These are phyloP conservation scores for Drosophila fuyamai DNA, from an alignment of 1,140 invertebrate species.

Conservation along the genomic window DNA sequence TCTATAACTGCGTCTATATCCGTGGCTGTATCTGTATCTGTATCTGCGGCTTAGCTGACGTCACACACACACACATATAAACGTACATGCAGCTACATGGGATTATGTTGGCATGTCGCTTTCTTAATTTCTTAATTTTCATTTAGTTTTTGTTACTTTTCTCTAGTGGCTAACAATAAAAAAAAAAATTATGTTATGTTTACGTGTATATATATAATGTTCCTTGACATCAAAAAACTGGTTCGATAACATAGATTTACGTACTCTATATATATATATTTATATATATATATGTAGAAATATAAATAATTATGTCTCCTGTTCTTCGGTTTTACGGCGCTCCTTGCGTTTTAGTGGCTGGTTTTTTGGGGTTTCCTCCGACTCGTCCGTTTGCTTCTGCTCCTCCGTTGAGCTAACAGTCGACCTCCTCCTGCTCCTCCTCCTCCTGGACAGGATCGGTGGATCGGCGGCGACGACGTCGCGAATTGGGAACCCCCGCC, in stretches of 20 bases:
- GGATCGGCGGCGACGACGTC: slow-evolving; percentile 62
- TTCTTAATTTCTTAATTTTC: not conserved
- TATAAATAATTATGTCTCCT: slow-evolving; percentile 51
- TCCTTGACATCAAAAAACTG: slow-evolving; percentile 51
- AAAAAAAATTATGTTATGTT: slow-evolving; percentile 49
- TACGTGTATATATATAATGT: slow-evolving; percentile 41
- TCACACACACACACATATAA: slow-evolving; percentile 49
- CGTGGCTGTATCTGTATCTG: slow-evolving; percentile 27
- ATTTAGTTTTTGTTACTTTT: not conserved
- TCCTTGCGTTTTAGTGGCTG: slow-evolving; percentile 6
- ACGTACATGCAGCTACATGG: slow-evolving; percentile 42
- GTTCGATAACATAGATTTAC: slow-evolving; percentile 43
- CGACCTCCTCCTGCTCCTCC: slow-evolving; percentile 13
- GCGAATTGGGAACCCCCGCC: slow-evolving; percentile 67
- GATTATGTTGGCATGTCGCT: slow-evolving; percentile 34
- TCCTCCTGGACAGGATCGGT: slow-evolving; percentile 16
- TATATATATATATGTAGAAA: slow-evolving; percentile 38
- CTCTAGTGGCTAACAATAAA: slow-evolving; percentile 51
- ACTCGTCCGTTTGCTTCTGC: not conserved
- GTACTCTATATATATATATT: slow-evolving; percentile 39
- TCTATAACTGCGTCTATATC: slow-evolving; percentile 30
- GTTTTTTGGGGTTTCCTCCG: not conserved
- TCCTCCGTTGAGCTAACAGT: slow-evolving; percentile 62
- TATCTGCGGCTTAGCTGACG: slow-evolving; percentile 21
- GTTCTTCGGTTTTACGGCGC: slow-evolving; percentile 8